Percentiles rank a stretch among this genome's conserved stretches.
Conservation (phyloP, 1,140 invertebrate species). For the Heliconius himera region DNA sequence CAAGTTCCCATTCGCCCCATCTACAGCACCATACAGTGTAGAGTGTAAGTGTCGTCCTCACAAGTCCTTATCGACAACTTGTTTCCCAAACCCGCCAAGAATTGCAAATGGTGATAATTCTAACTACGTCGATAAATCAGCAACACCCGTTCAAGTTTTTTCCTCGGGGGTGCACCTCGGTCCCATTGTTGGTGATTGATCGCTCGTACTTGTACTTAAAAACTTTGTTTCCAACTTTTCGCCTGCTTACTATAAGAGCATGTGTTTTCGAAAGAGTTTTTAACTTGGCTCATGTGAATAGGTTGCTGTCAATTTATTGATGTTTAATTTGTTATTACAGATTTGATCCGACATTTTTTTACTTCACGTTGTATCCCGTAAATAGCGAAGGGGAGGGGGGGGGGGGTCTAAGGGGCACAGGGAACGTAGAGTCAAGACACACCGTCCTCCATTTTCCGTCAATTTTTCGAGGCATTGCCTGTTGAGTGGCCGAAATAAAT, state of each 20-base stretch:
- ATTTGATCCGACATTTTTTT: background rate
- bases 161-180: slow-evolving; percentile 66
- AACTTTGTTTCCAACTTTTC: slow-evolving; percentile 52
- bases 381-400: too few relatives aligned
- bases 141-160: slow-evolving; percentile 73
- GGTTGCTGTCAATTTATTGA: slow-evolving; percentile 31
- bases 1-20: background rate
- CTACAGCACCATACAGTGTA: background rate
- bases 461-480: too few relatives aligned
- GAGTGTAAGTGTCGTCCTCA: background rate
- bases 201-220: slow-evolving; percentile 65
- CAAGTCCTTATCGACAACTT: slow-evolving; percentile 66
- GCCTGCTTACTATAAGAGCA: slow-evolving; percentile 53
- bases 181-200: slow-evolving; percentile 76
- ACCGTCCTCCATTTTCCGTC: too few relatives aligned
- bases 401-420: too few relatives aligned
- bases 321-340: slow-evolving; percentile 22
- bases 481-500: too few relatives aligned
- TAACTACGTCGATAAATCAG: slow-evolving; percentile 79
- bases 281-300: slow-evolving; percentile 32
- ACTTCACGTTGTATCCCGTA: too few relatives aligned
- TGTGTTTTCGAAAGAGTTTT: slow-evolving; percentile 64
- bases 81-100: slow-evolving; percentile 73
- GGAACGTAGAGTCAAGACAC: too few relatives aligned
- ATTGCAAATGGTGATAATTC: slow-evolving; percentile 81